A percentile compares a stretch with the other conserved stretches of the same genome.
Conservation (phyloP, 2,888 invertebrate genomes). For the Homarus gammarus region DNA sequence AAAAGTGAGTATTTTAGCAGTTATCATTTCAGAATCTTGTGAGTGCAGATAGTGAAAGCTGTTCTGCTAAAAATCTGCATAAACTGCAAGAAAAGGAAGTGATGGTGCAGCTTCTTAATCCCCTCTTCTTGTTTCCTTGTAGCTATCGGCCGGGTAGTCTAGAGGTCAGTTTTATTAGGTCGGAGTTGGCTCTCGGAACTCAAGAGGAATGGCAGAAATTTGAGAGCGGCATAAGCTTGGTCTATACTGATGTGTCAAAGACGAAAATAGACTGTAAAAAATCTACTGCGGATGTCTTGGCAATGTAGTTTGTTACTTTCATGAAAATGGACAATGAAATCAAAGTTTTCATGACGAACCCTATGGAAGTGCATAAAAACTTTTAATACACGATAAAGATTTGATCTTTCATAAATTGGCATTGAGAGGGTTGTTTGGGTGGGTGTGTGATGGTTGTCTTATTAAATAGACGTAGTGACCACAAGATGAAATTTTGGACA, state of each 20-base stretch:
- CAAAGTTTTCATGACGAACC: neutral
- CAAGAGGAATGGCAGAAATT: slow-evolving; percentile 73
- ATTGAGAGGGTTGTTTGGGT: slow-evolving; percentile 13
- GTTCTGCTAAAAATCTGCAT: slow-evolving; percentile 30
- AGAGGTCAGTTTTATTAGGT: slow-evolving; percentile 73
- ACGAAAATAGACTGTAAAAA: slow-evolving; percentile 66
- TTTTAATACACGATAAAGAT: neutral
- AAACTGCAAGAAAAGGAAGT: slow-evolving; percentile 29
- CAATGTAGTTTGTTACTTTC: neutral
- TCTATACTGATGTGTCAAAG: slow-evolving; percentile 58
- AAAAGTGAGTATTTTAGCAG: slow-evolving; percentile 34
- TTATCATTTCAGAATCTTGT: slow-evolving; percentile 32
- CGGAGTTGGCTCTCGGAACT: slow-evolving; percentile 70
- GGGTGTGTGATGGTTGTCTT: slow-evolving; percentile 36
- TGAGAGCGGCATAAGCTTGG: slow-evolving; percentile 53
- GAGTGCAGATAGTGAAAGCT: slow-evolving; percentile 13
- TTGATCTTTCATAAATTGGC: slow-evolving; percentile 1
- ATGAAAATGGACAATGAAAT: neutral
- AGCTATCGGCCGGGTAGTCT: slow-evolving; percentile 76
- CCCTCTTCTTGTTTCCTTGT: slow-evolving; percentile 63
- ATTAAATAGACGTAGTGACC: slow-evolving; percentile 1
- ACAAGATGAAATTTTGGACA: slow-evolving; percentile 2
- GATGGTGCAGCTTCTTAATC: slow-evolving; percentile 30
- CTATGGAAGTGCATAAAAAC: neutral
- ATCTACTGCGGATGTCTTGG: slow-evolving; percentile 44